Conservation (phyloP, 2,113 vertebrate species). For the Litocranius walleri region DNA sequence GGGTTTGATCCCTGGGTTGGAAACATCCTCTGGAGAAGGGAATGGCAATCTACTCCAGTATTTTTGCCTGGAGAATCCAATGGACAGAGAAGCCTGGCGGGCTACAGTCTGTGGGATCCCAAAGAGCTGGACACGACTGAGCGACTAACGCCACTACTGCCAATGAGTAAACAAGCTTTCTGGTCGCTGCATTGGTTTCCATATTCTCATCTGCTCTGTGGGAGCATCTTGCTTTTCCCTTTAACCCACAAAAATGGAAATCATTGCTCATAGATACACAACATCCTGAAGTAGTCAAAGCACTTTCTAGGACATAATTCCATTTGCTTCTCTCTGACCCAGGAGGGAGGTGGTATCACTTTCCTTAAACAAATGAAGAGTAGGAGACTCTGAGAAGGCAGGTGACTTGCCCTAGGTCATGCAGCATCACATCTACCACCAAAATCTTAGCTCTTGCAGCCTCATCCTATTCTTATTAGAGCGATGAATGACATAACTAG, state of each 20-base stretch:
- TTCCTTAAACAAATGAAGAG: neutral
- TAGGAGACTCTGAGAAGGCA: neutral
- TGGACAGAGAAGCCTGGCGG: neutral
- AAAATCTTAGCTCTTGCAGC: neutral
- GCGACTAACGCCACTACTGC: rapidly evolving
- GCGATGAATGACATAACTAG: neutral
- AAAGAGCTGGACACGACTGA: neutral
- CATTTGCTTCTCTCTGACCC: neutral
- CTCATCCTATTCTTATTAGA: neutral
- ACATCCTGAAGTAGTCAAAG: neutral
- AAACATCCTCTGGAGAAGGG: neutral
- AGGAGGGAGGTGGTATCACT: neutral
- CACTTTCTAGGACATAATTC: neutral
- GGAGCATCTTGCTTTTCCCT: neutral
- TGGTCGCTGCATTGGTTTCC: neutral
- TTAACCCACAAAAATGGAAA: neutral
- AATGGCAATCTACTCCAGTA: neutral
- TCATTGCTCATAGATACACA: neutral
- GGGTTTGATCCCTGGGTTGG: neutral
- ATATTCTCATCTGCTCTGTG: neutral
- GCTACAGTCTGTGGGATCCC: neutral
- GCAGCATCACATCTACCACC: neutral
- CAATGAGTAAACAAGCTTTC: neutral
- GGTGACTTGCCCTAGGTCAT: neutral
- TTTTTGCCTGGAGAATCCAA: neutral